Conservation (phyloP, 1,140 invertebrate species). For the Drosophila saltans region DNA sequence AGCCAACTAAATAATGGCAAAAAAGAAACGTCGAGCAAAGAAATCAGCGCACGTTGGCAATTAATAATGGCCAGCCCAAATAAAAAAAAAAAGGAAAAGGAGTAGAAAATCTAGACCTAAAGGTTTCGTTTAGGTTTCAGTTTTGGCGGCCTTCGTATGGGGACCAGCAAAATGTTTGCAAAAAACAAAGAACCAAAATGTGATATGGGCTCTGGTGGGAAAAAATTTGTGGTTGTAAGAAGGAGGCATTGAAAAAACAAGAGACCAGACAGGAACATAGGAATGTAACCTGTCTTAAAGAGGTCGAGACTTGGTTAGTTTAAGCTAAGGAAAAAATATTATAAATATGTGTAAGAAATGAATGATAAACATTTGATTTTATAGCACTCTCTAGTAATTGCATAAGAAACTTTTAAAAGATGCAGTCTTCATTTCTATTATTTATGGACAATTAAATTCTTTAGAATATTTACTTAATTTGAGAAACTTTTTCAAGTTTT, state of each 20-base stretch:
- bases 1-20: conserved; percentile 27
- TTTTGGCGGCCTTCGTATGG: conserved; percentile 61
- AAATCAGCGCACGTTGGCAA: conserved; percentile 78
- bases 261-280: conserved; percentile 21
- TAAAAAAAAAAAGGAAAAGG: background rate
- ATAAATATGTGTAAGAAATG: too few species aligned
- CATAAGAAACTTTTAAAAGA: too few species aligned
- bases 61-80: conserved; percentile 61
- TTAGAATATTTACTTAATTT: too few species aligned
- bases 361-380: too few species aligned
- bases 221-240: background rate
- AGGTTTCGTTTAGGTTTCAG: conserved; percentile 22
- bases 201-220: conserved; percentile 39
- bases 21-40: conserved; percentile 64
- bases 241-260: conserved; percentile 1
- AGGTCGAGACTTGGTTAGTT: conserved; percentile 1
- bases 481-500: too few species aligned
- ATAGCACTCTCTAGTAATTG: too few species aligned
- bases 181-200: conserved; percentile 26
- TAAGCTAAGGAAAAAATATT: background rate
- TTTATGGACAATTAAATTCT: too few species aligned
- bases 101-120: conserved; percentile 53
- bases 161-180: conserved; percentile 41
- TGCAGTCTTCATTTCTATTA: too few species aligned
- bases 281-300: conserved; percentile 44